Evolutionary conservation across 2,113 vertebrate species (phyloP), one percentile per base, ranked within the genome.

Genomic region (Tympanuchus pallidicinctus): DNA sequence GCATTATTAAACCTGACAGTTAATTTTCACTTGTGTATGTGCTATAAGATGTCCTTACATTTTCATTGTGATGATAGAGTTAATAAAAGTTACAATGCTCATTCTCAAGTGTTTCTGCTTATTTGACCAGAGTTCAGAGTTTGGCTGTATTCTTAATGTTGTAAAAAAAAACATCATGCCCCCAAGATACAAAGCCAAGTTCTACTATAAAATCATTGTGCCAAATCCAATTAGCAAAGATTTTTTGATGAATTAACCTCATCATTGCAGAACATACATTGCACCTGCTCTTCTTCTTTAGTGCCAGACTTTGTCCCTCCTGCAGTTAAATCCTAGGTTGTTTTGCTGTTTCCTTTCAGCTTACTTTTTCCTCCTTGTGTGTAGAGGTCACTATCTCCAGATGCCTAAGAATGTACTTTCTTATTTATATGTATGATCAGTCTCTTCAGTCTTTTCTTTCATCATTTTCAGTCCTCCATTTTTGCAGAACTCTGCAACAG

Each of bases 201-300:
- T 87, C 78, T 69, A 69, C 28, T 82, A 69, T 18, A 94, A 91
- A 88, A 86, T 88, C 82, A 60, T 82, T 2, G 12, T 74, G 88
- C 88, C 93, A 96, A 95, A 94, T 91, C 75, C 69, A 96, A 91
- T 95, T 95, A 96, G 69, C 85, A 88, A 85, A 86, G 88, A 89
- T 80, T 93, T 93, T 94, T 93, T 95, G 56, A 94, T 88, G 50
- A 95, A 94, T 95, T 93, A 95, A 93, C 93, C 82, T 90, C 85
- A 90, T 91, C 85, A 86, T 11, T 8, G 88, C 30, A 77, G 82
- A 80, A 66, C 65, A 79, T 48, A 50, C 60, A 60, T 75, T 64
- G 85, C 96, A 95, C 82, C 94, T 95, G 85, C 85, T 94, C 60
- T 82, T 92, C 72, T 74, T 36, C 76, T 82, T 87, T 42, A 89